A percentile compares a stretch with the other conserved stretches of the same genome.
phyloP scores from a whole-genome alignment of 2,888 invertebrate genomes.

The Germaria angustata region DNA sequence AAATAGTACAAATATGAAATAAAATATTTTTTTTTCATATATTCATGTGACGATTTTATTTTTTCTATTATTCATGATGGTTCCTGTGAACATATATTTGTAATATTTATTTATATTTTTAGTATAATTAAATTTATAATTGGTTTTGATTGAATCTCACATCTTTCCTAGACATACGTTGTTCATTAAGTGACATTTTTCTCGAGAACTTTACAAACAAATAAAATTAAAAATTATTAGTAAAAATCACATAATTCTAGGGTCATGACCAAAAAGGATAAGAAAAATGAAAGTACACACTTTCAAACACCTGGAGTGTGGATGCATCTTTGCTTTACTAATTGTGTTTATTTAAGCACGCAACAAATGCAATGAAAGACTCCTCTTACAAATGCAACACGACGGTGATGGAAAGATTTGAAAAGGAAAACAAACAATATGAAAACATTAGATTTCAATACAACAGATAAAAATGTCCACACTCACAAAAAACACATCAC shows the following conservation, averaged over 20 bases:
- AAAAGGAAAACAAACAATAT: slow-evolving; percentile 34
- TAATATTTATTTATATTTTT: no score
- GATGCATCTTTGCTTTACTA: slow-evolving; percentile 54
- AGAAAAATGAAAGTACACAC: slow-evolving; percentile 21
- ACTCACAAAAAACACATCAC: slow-evolving; percentile 62
- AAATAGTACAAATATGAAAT: no score
- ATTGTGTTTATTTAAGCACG: slow-evolving; percentile 61
- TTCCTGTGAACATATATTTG: no score
- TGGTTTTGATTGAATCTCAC: no score
- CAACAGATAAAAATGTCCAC: slow-evolving; percentile 67
- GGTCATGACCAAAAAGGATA: not conserved
- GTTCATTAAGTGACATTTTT: slow-evolving; percentile 12
- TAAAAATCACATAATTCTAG: not conserved
- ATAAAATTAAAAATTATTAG: slow-evolving; percentile 14
- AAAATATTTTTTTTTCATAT: no score
- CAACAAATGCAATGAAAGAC: slow-evolving; percentile 52
- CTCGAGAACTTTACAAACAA: slow-evolving; percentile 62
- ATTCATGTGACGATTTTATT: no score
- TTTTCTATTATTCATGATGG: no score
- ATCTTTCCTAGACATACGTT: no score
- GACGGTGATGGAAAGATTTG: slow-evolving; percentile 41
- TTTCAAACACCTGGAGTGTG: slow-evolving; percentile 44
- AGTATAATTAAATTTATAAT: no score
- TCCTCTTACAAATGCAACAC: slow-evolving; percentile 1
- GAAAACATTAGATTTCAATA: slow-evolving; percentile 68